Conservation (phyloP, 2,113 vertebrate genomes). For the Dasyornis broadbenti region DNA sequence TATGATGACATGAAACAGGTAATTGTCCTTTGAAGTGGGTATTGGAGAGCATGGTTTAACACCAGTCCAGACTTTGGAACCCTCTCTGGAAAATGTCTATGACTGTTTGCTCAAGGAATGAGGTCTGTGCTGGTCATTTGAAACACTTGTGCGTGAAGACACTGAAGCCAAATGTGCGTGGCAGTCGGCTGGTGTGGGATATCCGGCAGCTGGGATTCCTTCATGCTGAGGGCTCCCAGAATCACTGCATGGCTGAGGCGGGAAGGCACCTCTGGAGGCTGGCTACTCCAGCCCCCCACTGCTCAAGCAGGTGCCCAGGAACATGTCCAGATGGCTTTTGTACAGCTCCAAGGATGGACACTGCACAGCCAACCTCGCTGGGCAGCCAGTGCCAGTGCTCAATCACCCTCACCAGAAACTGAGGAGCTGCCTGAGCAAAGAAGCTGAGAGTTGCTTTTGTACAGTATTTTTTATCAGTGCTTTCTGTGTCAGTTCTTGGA, state of each 20-base stretch:
- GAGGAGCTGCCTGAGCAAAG: background rate
- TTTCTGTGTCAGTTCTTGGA: background rate
- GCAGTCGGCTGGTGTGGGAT: background rate
- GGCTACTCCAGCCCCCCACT: background rate
- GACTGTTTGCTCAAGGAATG: background rate
- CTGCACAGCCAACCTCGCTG: background rate
- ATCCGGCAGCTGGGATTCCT: background rate
- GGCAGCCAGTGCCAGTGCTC: background rate
- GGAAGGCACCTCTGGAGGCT: background rate
- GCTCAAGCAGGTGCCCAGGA: background rate
- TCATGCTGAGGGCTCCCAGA: background rate
- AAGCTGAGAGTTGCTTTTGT: background rate
- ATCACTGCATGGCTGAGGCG: background rate
- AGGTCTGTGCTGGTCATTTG: background rate
- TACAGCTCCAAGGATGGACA: background rate
- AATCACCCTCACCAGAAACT: background rate
- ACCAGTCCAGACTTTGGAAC: background rate
- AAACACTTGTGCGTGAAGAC: background rate
- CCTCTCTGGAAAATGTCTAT: background rate
- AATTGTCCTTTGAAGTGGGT: background rate
- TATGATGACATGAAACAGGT: background rate
- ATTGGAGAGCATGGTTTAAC: background rate
- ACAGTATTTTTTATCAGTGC: accelerated
- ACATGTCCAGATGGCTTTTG: background rate
- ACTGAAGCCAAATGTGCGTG: accelerated